Percentiles rank a stretch among this genome's conserved stretches.
These are phyloP conservation scores for Petrolisthes manimaculis DNA, from an alignment of 2,888 invertebrate species.

Conservation along the genomic window DNA sequence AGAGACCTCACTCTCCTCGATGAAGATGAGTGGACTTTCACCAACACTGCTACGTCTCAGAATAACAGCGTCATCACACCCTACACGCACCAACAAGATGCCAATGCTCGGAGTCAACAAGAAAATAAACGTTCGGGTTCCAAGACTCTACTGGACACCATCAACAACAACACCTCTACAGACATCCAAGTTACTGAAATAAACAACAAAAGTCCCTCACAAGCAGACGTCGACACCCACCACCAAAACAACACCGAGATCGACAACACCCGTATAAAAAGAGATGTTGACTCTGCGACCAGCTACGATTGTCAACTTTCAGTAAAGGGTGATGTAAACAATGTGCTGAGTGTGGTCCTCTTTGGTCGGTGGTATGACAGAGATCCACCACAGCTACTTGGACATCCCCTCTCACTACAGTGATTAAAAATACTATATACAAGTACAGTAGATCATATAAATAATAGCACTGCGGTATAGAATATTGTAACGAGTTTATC, in stretches of 20 bases:
- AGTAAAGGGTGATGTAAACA: not conserved
- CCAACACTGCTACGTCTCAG: not conserved
- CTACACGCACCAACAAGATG: not conserved
- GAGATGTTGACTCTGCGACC: not conserved
- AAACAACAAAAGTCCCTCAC: not conserved
- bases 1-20: not conserved
- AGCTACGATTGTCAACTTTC: not conserved
- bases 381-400: not conserved
- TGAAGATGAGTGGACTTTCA: not conserved
- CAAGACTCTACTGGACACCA: not conserved
- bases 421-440: not conserved
- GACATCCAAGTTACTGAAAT: not conserved
- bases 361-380: constrained; percentile 15
- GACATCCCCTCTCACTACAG: no score
- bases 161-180: not conserved
- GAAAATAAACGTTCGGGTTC: not conserved
- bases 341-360: not conserved
- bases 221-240: not conserved
- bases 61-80: no score
- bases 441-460: not conserved
- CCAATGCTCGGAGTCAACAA: not conserved
- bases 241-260: not conserved
- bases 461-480: not conserved
- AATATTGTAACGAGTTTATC: no score
- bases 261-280: not conserved